phyloP scores from a whole-genome alignment of 2,888 invertebrate species.

The Campaea margaritaria region DNA sequence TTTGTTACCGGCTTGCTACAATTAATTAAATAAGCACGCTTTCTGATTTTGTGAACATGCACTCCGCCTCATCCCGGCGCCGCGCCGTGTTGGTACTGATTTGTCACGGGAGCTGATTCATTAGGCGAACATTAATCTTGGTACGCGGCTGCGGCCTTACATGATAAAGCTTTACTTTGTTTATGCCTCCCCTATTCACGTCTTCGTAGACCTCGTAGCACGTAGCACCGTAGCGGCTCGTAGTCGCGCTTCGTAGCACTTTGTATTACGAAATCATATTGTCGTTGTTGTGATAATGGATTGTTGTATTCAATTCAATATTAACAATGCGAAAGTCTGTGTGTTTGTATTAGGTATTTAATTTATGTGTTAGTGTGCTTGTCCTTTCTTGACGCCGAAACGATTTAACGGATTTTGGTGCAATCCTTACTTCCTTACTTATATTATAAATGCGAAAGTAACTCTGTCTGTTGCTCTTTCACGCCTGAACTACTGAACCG shows the following conservation, averaged over 20 bases:
- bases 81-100: constrained; percentile 59
- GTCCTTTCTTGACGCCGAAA: too few species aligned
- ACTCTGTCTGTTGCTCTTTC: too few species aligned
- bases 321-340: too few species aligned
- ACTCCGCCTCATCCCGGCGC: constrained; percentile 41
- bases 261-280: constrained; percentile 1
- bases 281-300: too few species aligned
- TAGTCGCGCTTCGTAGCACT: constrained; percentile 18
- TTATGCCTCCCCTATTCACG: constrained; percentile 44
- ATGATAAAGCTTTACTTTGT: constrained; percentile 64
- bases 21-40: constrained; percentile 32
- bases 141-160: constrained; percentile 58
- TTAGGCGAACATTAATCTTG: constrained; percentile 75
- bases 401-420: too few species aligned
- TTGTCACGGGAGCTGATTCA: constrained; percentile 79
- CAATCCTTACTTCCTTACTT: too few species aligned
- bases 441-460: too few species aligned
- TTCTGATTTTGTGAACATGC: constrained; percentile 35
- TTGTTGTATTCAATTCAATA: too few species aligned
- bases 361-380: too few species aligned
- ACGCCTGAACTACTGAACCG: too few species aligned
- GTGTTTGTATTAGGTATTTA: too few species aligned
- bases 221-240: constrained; percentile 15
- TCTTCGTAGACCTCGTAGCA: constrained; percentile 23
- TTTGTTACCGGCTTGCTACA: constrained; percentile 16